Evolutionary conservation across 2,888 invertebrate genomes (phyloP), one percentile per base, ranked within the genome.

Genomic region (Rhogogaster chlorosoma): DNA sequence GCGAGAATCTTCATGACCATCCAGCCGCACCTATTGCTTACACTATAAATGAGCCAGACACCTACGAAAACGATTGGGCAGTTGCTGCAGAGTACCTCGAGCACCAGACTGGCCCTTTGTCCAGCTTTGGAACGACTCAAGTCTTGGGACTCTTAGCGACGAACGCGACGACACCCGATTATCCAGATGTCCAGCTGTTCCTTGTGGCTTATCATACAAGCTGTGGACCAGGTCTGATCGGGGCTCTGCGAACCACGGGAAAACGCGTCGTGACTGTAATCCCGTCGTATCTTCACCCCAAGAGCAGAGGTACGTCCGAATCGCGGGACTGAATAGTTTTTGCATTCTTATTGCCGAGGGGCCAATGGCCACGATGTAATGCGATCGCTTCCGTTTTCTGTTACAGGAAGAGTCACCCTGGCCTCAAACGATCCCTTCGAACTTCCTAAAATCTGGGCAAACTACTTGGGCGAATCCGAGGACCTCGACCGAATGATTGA

Each of bases 401-500:
- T 64, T 86, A n/a, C 84, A 93, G 93, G 93, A 0, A 94, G 94
- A 89, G 88, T 96, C 4, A 94, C 95, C 7, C 94, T 98, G 29
- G 94, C 94, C 71, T 96, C 96, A 0, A 94, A 94, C 1, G 94
- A 98, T 92, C 97, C 97, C 0, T 89, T 94, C n/a, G 94, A 95
- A 9, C 94, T 95, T 53, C 98, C 98, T 0, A 87, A 95, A 10
- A 96, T 98, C 93, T 95, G 96, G 90, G 96, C 97, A 0, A 97
- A 97, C 93, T 98, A 98, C 93, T 94, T 97, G 88, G 93, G 94
- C 0, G 95, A 96, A 26, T 95, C 95, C 0, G 94, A 95, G 85
- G 97, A 98, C 88, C 90, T 95, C 1, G 93, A 95, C 12, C 95
- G 95, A 0, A 87, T 96, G 15, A 94, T 96, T 0, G 95, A 96